Evolutionary conservation across 2,113 vertebrate species (phyloP).

Genomic region (Ciconia maguari): DNA sequence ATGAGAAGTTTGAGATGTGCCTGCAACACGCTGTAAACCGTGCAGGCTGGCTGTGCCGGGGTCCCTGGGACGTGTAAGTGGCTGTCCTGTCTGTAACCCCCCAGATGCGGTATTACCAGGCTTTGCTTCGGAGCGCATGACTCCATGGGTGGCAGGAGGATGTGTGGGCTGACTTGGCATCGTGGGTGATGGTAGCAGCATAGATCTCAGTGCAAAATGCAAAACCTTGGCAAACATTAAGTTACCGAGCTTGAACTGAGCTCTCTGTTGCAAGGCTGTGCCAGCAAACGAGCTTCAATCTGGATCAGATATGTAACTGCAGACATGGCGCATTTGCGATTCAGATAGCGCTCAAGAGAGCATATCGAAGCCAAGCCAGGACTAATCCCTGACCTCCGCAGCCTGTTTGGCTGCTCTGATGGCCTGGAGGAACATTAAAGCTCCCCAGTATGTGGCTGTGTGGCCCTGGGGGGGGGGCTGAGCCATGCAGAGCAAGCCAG

Average conservation of each 20-base stretch:
- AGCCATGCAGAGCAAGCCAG: not conserved
- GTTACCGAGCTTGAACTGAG: not conserved
- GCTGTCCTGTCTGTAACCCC: not conserved
- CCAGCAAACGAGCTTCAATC: not conserved
- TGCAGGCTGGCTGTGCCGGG: not conserved
- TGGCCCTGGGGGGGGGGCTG: rapidly evolving
- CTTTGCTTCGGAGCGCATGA: rapidly evolving
- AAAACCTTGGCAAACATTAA: not conserved
- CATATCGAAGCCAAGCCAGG: not conserved
- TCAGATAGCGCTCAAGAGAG: not conserved
- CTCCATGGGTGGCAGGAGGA: not conserved
- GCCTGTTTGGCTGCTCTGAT: not conserved
- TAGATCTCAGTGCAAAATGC: not conserved
- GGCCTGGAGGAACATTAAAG: not conserved
- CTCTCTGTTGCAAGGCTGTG: not conserved
- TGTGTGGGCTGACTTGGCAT: not conserved
- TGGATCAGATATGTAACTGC: not conserved
- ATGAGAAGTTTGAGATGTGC: not conserved
- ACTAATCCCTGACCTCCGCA: not conserved
- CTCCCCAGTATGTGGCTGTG: not conserved
- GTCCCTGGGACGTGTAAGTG: not conserved
- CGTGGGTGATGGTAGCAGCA: not conserved
- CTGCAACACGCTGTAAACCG: not conserved
- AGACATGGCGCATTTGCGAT: not conserved
- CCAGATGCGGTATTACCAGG: not conserved